phyloP scores from a whole-genome alignment of 2,797 vertebrate genomes.

The Poeciliopsis turneri region DNA sequence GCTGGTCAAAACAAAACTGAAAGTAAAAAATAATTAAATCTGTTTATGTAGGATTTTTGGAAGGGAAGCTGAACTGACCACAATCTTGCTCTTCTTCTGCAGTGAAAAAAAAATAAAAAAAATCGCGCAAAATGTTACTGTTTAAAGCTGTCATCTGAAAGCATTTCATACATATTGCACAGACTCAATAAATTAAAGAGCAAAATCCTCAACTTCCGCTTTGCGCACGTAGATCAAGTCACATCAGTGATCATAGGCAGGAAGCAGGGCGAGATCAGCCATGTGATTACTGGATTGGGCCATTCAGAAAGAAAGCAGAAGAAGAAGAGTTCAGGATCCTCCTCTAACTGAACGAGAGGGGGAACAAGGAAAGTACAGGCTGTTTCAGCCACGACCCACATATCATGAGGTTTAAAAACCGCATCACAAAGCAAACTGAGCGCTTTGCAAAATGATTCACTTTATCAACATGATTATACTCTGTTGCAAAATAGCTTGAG shows the following conservation, averaged over 20 bases:
- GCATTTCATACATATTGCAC: background rate
- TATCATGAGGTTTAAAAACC: background rate
- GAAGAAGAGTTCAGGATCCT: conserved; percentile 23
- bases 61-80: background rate
- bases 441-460: background rate
- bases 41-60: background rate
- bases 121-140: too few species aligned
- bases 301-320: conserved; percentile 58
- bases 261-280: conserved; percentile 30
- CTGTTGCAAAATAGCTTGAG: background rate
- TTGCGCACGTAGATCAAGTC: background rate
- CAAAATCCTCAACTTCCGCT: background rate
- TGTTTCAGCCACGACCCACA: background rate
- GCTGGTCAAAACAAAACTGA: conserved; percentile 38
- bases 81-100: background rate
- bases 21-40: conserved; percentile 16
- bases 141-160: background rate
- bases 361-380: conserved; percentile 42
- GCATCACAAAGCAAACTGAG: background rate
- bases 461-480: background rate
- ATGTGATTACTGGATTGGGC: conserved; percentile 46
- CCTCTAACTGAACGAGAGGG: background rate
- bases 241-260: conserved; percentile 11
- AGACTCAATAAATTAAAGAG: background rate
- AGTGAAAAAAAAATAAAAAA: background rate